Evolutionary conservation across 2,113 vertebrate genomes (phyloP), one percentile per base, ranked within the genome.

Genomic region (Chiloscyllium plagiosum): DNA sequence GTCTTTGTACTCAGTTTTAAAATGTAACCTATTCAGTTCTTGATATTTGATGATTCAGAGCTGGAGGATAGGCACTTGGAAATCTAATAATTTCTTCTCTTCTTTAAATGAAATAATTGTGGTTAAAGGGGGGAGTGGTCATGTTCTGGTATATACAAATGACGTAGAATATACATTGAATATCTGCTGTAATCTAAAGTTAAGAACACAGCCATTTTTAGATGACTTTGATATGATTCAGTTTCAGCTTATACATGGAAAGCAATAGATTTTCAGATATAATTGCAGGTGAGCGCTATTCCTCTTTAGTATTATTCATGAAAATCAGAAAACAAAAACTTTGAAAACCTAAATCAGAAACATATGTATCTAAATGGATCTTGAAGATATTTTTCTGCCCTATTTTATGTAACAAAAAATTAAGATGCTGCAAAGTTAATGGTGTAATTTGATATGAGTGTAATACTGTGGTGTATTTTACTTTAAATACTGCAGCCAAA

Each of bases 181-280:
- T 70, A 26, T 72, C 26, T 95, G 47, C 37, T 94, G 1, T 72
- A 20, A 50, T 3, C 50, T 19, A 61, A 90, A 33, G 50, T 33
- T 95, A 94, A 68, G 50, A 70, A 70, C 15, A 70, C 4, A 92
- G 68, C 68, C 93, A 95, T 50, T 95, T 94, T 95, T 37, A 72
- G 69, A 95, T 26, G 19, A 26, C 4, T 69, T 94, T 19, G 72
- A 69, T 52, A 47, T 72, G 94, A 52, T 72, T 72, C 52, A 3
- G 29, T 72, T 94, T 94, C 19, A 19, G 26, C 42, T 50, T 52
- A 26, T 95, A 72, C 68, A 33, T 72, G 26, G 69, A 50, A 95
- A 72, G n/a, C 8, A 12, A 5, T 29, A 76, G 13, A 95, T 95
- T 72, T 95, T 26, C 10, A 29, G 20, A 52, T 19, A 52, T 76